Evolutionary conservation across 2,797 vertebrate species (phyloP).

Genomic region (Microctenopoma steveboyesi): DNA sequence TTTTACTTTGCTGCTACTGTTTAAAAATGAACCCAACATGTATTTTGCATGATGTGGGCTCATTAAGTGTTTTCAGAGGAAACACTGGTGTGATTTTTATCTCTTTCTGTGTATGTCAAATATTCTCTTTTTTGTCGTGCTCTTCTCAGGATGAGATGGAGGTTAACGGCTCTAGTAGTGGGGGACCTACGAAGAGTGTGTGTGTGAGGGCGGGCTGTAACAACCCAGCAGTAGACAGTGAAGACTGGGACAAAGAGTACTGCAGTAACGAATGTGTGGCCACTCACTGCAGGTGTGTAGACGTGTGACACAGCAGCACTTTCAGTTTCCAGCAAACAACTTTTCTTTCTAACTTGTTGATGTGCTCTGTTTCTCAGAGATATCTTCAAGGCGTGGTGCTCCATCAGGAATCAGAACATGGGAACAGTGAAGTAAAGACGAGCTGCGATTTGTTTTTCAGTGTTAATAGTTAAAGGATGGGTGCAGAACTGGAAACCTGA

Average conservation of each 20-base stretch:
- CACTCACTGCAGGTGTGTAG: slow-evolving; percentile 87
- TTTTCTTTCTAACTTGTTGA: background rate
- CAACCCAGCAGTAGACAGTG: slow-evolving; percentile 84
- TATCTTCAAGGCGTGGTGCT: slow-evolving; percentile 89
- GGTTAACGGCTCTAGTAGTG: slow-evolving; percentile 76
- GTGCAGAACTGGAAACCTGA: slow-evolving; percentile 3
- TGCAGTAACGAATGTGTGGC: slow-evolving; percentile 94
- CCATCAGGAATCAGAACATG: slow-evolving; percentile 84
- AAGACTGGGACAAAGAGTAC: slow-evolving; percentile 92
- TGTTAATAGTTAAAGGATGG: background rate
- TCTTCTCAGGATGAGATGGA: slow-evolving; percentile 86
- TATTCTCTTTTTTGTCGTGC: background rate
- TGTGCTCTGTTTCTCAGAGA: slow-evolving; percentile 76
- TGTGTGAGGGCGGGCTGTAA: slow-evolving; percentile 90
- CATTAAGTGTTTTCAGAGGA: too few relatives aligned
- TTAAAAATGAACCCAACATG: too few relatives aligned
- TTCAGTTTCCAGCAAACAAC: background rate
- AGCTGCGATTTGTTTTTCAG: background rate
- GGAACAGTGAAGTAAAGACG: slow-evolving; percentile 84
- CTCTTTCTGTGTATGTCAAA: background rate
- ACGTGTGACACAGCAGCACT: background rate
- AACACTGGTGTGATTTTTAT: background rate
- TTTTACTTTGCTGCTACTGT: too few relatives aligned
- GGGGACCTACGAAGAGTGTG: slow-evolving; percentile 63
- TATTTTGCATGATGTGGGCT: too few relatives aligned